These are phyloP conservation scores for Apocrypta bakeri DNA, from an alignment of 1,140 invertebrate species.

Conservation along the genomic window DNA sequence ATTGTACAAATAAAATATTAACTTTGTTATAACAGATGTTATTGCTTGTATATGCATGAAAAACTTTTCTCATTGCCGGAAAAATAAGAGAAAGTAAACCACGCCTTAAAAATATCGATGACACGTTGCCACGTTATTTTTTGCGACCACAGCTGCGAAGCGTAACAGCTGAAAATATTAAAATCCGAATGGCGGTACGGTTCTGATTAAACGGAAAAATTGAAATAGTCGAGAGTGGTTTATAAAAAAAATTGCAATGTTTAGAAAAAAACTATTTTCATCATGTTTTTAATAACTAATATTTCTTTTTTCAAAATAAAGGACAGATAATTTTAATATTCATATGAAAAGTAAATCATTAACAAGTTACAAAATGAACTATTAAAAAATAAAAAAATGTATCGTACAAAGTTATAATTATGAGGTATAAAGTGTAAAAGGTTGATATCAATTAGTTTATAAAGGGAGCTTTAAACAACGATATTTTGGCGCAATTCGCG, in stretches of 20 bases:
- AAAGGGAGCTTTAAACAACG: not conserved
- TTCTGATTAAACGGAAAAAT: conserved; percentile 32
- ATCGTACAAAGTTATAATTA: too few species aligned
- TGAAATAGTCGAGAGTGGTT: not conserved
- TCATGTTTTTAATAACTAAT: not conserved
- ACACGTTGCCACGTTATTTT: conserved; percentile 26
- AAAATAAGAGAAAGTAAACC: not conserved
- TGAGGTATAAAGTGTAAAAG: too few species aligned
- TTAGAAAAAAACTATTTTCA: not conserved
- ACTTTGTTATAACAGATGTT: not conserved
- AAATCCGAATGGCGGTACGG: not conserved
- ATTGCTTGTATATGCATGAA: not conserved
- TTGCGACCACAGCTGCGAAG: conserved; percentile 5
- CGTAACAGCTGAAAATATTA: conserved; percentile 33
- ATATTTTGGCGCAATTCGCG: not conserved
- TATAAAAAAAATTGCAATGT: not conserved
- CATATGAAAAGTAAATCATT: too few species aligned
- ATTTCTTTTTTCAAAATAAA: too few species aligned
- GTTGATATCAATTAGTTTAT: not conserved
- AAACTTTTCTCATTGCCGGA: not conserved
- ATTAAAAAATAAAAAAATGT: too few species aligned
- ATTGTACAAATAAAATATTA: not conserved
- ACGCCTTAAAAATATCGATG: conserved; percentile 17
- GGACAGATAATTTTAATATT: too few species aligned
- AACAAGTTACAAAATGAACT: too few species aligned